These are phyloP conservation scores for Holacanthella duospinosa DNA, from an alignment of 2,888 invertebrate genomes.

Conservation along the genomic window DNA sequence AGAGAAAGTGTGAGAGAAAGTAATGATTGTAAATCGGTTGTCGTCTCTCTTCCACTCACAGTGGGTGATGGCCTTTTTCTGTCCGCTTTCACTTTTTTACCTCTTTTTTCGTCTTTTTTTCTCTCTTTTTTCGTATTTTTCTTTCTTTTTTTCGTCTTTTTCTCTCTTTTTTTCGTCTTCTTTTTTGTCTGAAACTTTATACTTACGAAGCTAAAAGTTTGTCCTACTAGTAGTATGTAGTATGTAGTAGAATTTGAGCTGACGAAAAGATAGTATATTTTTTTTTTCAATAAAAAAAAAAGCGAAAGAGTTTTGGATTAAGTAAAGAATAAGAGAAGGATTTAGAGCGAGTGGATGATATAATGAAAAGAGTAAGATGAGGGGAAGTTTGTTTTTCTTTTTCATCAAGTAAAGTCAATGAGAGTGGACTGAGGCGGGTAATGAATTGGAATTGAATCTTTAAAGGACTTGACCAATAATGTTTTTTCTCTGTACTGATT, in stretches of 20 bases:
- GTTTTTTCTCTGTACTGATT: conserved; percentile 12
- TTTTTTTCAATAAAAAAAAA: too few relatives aligned
- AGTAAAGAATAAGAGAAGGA: conserved; percentile 9
- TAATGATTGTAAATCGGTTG: conserved; percentile 2
- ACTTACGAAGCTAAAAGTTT: too few relatives aligned
- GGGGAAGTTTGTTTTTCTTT: too few relatives aligned
- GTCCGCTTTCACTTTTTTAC: conserved; percentile 14
- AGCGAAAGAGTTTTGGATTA: conserved; percentile 22
- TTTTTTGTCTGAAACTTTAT: too few relatives aligned
- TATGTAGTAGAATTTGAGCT: too few relatives aligned
- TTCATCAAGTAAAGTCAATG: too few relatives aligned
- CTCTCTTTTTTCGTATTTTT: neutral
- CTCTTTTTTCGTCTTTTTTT: neutral
- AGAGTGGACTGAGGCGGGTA: too few relatives aligned
- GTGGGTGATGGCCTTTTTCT: too few relatives aligned
- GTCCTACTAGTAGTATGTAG: too few relatives aligned
- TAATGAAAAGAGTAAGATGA: too few relatives aligned
- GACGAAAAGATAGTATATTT: too few relatives aligned
- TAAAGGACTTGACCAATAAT: conserved; percentile 6
- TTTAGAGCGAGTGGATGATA: neutral
- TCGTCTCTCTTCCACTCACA: neutral
- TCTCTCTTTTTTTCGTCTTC: neutral
- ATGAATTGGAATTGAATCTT: conserved; percentile 7
- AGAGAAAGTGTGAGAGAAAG: conserved; percentile 4
- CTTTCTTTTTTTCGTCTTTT: conserved; percentile 5